A percentile compares a stretch with the other conserved stretches of the same genome.
These are phyloP conservation scores for Saimiri boliviensis DNA, from an alignment of 2,113 vertebrate genomes.

Conservation along the genomic window DNA sequence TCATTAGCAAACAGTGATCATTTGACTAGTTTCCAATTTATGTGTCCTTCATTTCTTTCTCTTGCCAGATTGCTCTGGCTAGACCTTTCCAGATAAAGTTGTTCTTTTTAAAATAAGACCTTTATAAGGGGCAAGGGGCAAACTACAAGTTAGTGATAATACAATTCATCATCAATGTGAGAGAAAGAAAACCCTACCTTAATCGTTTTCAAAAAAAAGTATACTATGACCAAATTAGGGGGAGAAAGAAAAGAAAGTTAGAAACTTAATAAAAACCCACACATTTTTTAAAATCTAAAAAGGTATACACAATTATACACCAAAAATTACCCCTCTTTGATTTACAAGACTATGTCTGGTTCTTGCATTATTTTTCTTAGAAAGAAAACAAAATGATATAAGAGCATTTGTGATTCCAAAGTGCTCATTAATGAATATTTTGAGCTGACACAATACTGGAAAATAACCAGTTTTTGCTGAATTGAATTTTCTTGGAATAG, in stretches of 20 bases:
- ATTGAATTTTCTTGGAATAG: background rate
- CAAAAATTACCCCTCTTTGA: background rate
- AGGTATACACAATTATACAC: background rate
- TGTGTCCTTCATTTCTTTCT: too few species aligned
- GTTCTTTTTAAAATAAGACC: constrained; percentile 18
- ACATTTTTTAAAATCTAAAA: background rate
- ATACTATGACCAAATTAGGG: background rate
- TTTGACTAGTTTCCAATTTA: too few species aligned
- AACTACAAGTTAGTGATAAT: background rate
- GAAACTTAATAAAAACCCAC: background rate
- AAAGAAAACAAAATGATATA: background rate
- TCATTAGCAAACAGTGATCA: too few species aligned
- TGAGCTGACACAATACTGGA: background rate
- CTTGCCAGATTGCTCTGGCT: too few species aligned
- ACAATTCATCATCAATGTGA: background rate
- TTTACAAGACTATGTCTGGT: background rate
- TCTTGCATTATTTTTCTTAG: background rate
- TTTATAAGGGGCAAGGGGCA: background rate
- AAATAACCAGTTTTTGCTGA: constrained; percentile 5
- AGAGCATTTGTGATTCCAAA: background rate
- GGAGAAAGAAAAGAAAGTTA: background rate
- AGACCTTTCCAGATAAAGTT: background rate
- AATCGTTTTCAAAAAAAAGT: background rate
- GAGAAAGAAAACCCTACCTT: background rate
- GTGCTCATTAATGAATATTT: background rate